Conservation (phyloP, 1,140 invertebrate species). For the Zaprionus inermis region DNA sequence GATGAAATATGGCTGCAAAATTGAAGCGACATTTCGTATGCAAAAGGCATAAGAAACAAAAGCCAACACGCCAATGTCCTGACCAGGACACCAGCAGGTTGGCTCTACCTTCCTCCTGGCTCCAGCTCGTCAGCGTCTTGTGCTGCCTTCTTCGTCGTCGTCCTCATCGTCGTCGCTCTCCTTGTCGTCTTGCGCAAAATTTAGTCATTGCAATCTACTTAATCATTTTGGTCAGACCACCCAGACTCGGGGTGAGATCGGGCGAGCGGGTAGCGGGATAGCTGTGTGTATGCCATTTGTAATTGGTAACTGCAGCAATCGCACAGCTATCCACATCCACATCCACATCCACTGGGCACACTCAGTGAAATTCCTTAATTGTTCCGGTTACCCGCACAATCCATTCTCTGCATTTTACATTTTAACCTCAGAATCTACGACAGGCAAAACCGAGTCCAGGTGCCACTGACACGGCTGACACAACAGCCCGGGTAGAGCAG, state of each 20-base stretch:
- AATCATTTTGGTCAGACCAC: conserved; percentile 69
- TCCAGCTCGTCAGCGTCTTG: conserved; percentile 59
- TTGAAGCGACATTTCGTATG: conserved; percentile 68
- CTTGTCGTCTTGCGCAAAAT: conserved; percentile 66
- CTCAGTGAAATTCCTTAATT: conserved; percentile 75
- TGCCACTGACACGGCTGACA: conserved; percentile 73
- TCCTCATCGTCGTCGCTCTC: conserved; percentile 17
- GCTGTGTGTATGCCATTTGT: conserved; percentile 61
- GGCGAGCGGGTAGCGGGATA: not conserved
- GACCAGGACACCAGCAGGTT: conserved; percentile 6
- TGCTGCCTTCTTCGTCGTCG: not conserved
- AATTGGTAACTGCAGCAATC: conserved; percentile 60
- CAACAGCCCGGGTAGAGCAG: conserved; percentile 6
- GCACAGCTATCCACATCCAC: conserved; percentile 4
- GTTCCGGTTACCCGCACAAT: conserved; percentile 82
- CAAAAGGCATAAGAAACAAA: conserved; percentile 76
- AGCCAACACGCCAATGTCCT: conserved; percentile 66
- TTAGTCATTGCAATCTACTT: conserved; percentile 81
- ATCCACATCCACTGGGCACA: conserved; percentile 12
- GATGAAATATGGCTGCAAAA: conserved; percentile 64
- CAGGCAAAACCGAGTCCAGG: conserved; percentile 70
- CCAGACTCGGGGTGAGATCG: no score
- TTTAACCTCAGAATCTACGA: conserved; percentile 78
- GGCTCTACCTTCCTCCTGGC: conserved; percentile 1
- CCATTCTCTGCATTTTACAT: conserved; percentile 83